Conservation (phyloP, 2,888 invertebrate species). For the Lithophane leautieri region DNA sequence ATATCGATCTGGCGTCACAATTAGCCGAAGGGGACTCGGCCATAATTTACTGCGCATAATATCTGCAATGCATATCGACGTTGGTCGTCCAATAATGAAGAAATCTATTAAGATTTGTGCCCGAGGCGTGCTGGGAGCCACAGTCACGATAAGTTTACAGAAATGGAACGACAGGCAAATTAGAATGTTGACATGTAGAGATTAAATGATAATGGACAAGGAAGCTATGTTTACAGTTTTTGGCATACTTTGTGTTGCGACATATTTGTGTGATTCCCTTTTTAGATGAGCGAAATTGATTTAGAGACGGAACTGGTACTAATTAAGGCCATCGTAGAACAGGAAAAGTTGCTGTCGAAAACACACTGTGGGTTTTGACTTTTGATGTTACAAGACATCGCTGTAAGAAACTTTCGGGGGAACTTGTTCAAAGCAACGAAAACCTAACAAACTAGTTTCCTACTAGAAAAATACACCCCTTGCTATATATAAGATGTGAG, state of each 20-base stretch:
- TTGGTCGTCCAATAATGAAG: constrained; percentile 71
- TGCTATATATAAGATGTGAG: not conserved
- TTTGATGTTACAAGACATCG: too few relatives aligned
- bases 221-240: constrained; percentile 43
- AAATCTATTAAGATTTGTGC: constrained; percentile 73
- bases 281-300: not conserved
- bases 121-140: constrained; percentile 56
- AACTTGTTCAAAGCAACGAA: too few relatives aligned
- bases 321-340: not conserved
- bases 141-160: constrained; percentile 58
- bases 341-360: not conserved
- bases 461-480: too few relatives aligned
- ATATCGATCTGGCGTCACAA: constrained; percentile 62
- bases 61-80: constrained; percentile 67
- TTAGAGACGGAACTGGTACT: not conserved
- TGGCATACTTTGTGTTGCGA: constrained; percentile 28
- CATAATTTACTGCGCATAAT: constrained; percentile 69
- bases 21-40: constrained; percentile 66
- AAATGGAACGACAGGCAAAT: constrained; percentile 67
- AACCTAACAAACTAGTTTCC: too few relatives aligned
- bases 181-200: constrained; percentile 62
- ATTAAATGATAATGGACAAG: constrained; percentile 50
- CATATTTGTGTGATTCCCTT: constrained; percentile 6
- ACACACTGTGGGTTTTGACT: too few relatives aligned
- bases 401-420: too few relatives aligned